A percentile compares a stretch with the other conserved stretches of the same genome.
These are phyloP conservation scores for Fragariocoptes setiger DNA, from an alignment of 1,140 invertebrate species.

Conservation along the genomic window DNA sequence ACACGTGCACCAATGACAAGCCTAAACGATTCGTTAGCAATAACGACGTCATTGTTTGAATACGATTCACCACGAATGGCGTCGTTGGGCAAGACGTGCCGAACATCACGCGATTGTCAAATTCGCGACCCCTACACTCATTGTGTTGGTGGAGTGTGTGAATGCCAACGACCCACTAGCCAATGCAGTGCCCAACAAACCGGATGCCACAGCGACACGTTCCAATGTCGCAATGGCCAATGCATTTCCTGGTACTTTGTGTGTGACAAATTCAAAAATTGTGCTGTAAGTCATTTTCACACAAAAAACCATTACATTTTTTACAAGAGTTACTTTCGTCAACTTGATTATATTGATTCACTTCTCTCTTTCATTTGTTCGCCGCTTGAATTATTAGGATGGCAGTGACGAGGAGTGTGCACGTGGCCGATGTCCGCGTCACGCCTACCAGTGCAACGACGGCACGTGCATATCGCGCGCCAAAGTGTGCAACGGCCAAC, in stretches of 20 bases:
- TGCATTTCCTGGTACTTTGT: slow-evolving; percentile 18
- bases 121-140: slow-evolving; percentile 37
- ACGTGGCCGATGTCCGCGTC: slow-evolving; percentile 6
- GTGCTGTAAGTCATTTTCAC: too few relatives aligned
- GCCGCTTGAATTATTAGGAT: slow-evolving; percentile 15
- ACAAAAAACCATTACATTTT: too few relatives aligned
- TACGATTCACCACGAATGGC: too few relatives aligned
- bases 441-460: slow-evolving; percentile 10
- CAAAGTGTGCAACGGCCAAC: slow-evolving; percentile 34
- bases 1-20: too few relatives aligned
- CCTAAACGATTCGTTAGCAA: too few relatives aligned
- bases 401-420: slow-evolving; percentile 12
- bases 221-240: slow-evolving; percentile 25
- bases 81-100: slow-evolving; percentile 37
- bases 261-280: slow-evolving; percentile 15
- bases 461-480: slow-evolving; percentile 33
- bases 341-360: slow-evolving; percentile 8
- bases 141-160: slow-evolving; percentile 41
- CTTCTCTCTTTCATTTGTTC: background rate
- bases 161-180: slow-evolving; percentile 28
- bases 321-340: too few relatives aligned
- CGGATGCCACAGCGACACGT: slow-evolving; percentile 46
- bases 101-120: slow-evolving; percentile 39
- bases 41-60: too few relatives aligned
- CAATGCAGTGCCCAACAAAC: slow-evolving; percentile 32